Evolutionary conservation across 1,140 invertebrate species (phyloP), one percentile per base, ranked within the genome.

Genomic region (Euglossa dilemma): DNA sequence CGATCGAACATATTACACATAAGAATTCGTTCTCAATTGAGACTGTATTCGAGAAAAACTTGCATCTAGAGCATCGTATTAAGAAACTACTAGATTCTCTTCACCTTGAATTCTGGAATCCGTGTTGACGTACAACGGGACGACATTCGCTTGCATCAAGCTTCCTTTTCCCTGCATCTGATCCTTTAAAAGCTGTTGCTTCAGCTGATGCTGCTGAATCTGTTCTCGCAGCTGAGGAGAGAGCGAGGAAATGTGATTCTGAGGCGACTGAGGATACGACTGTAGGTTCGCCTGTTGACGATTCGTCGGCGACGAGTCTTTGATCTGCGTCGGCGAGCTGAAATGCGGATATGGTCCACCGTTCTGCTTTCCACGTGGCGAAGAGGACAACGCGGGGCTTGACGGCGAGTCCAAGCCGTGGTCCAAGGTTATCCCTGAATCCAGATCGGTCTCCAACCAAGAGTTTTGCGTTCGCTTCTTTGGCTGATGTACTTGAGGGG

Each of bases 371-470:
- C 85, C 67, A 36, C 85, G 84, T 0, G 92, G 89, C 6, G 92
- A 92, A 25, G 88, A 85, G 12, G 91, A 92, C 8, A 83, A 50
- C 28, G 87, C 85, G 0, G 91, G 90, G 25, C 91, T 93, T 54
- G 91, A 87, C 0, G 93, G 92, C 5, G 93, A 92, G 61, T 93
- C 92, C 9, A 92, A 84, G 6, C 95, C 96, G 83, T 96, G 95
- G 87, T 97, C 96, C 36, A 95, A 92, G 0, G 96, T 96, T 75
- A 96, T 95, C 80, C 97, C 96, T 0, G 97, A 96, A 91, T 98
- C 98, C 52, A 99, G 92, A 94, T 99, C 98, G 2, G 98, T 98
- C 93, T 98, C 98, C n/a, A 97, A 94, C 97, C 98, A 98, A 18
- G 96, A 95, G 94, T 72, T 94, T 82, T 87, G 93, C 80, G 91